These are phyloP conservation scores for Nothocercus julius DNA, from an alignment of 2,113 vertebrate species.

Conservation along the genomic window DNA sequence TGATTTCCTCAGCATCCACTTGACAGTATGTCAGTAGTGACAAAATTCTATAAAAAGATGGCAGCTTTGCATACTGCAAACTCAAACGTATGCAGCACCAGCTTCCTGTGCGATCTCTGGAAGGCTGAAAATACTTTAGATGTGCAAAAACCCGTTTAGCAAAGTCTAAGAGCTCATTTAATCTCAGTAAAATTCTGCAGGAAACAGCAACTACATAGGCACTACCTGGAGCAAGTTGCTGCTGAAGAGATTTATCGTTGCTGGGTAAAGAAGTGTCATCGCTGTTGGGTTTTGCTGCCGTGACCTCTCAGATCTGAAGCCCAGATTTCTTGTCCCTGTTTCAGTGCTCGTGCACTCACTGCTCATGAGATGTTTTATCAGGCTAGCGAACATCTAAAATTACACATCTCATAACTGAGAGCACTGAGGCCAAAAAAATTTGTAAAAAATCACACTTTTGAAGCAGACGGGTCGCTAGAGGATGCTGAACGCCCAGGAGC, in stretches of 20 bases:
- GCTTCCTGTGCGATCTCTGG: slow-evolving; percentile 66
- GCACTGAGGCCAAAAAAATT: neutral
- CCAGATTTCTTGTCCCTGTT: neutral
- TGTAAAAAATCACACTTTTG: neutral
- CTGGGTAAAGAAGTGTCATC: neutral
- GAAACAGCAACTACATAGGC: neutral
- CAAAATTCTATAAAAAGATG: slow-evolving; percentile 70
- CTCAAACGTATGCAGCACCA: slow-evolving; percentile 44
- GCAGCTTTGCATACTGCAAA: slow-evolving; percentile 58
- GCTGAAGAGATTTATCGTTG: neutral
- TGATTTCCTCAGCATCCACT: slow-evolving; percentile 50
- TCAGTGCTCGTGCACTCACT: neutral
- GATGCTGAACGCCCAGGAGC: neutral
- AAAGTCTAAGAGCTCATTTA: neutral
- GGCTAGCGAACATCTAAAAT: slow-evolving; percentile 22
- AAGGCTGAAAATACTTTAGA: slow-evolving; percentile 59
- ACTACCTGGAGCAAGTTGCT: slow-evolving; percentile 38
- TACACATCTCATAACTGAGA: neutral
- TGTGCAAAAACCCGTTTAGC: neutral
- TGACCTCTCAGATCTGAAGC: neutral
- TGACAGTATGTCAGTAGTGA: slow-evolving; percentile 62
- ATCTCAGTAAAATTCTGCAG: slow-evolving; percentile 6
- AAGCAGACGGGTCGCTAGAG: neutral
- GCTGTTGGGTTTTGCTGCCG: neutral
- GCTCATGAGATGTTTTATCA: neutral